A percentile compares a stretch with the other conserved stretches of the same genome.
Evolutionary conservation across 2,888 invertebrate genomes (phyloP).

Genomic region (Nycteola revayana): DNA sequence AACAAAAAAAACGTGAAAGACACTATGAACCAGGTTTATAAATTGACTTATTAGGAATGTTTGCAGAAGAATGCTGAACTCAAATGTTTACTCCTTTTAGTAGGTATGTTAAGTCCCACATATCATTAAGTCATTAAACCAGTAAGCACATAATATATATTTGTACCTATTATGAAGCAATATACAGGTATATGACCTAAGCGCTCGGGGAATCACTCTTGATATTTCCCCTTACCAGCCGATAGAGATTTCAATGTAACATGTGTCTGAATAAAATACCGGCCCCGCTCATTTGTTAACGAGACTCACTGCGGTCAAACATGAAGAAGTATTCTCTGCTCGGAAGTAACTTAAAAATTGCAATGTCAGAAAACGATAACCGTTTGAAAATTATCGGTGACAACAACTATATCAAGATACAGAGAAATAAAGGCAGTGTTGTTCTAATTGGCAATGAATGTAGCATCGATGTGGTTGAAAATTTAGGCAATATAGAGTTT

Average conservation of each 20-base stretch:
- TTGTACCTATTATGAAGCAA: too few relatives aligned
- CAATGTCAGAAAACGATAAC: constrained; percentile 40
- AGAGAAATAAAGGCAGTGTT: constrained; percentile 42
- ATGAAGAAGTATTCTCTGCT: constrained; percentile 46
- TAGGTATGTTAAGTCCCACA: too few relatives aligned
- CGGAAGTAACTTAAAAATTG: constrained; percentile 45
- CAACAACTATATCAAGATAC: constrained; percentile 45
- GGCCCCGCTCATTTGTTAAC: constrained; percentile 19
- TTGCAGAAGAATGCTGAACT: too few relatives aligned
- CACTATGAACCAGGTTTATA: too few relatives aligned
- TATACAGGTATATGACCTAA: too few relatives aligned
- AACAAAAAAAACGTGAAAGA: too few relatives aligned
- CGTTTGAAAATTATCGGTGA: constrained; percentile 44
- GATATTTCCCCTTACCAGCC: constrained; percentile 6
- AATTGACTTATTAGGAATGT: too few relatives aligned
- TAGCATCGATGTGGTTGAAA: constrained; percentile 38
- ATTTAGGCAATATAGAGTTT: constrained; percentile 40
- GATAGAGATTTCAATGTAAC: too few relatives aligned
- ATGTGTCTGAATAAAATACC: constrained; percentile 12
- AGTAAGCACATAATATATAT: too few relatives aligned
- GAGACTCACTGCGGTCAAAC: constrained; percentile 4
- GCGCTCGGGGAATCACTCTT: constrained; percentile 28
- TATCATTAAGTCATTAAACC: too few relatives aligned
- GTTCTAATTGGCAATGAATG: constrained; percentile 43
- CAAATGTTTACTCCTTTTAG: too few relatives aligned